phyloP scores from a whole-genome alignment of 2,888 invertebrate genomes.

The Nipponacmea schrenckii region DNA sequence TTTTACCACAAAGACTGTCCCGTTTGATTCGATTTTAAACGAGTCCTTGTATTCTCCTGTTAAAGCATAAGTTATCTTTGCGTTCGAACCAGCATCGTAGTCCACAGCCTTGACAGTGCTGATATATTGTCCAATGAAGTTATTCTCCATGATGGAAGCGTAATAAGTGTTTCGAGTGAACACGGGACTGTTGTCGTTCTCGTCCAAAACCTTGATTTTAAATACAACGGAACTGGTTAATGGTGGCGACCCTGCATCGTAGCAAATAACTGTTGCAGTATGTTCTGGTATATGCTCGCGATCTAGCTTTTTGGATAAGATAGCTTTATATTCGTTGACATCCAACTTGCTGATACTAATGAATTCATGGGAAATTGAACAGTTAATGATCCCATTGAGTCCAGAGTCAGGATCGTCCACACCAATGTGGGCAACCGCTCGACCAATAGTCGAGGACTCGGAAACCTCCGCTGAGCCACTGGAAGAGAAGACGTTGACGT shows the following conservation, averaged over 20 bases:
- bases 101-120: constrained; percentile 87
- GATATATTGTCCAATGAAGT: constrained; percentile 70
- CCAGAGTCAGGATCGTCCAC: constrained; percentile 87
- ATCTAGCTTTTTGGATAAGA: constrained; percentile 69
- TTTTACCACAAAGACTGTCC: constrained; percentile 38
- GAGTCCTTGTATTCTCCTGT: constrained; percentile 80
- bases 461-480: constrained; percentile 71
- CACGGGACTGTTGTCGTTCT: constrained; percentile 91
- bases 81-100: constrained; percentile 89
- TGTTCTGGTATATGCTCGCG: constrained; percentile 49
- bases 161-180: constrained; percentile 72
- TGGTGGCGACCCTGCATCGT: constrained; percentile 71
- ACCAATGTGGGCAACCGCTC: constrained; percentile 79
- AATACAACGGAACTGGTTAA: constrained; percentile 43
- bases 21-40: constrained; percentile 84
- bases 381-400: constrained; percentile 81
- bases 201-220: constrained; percentile 76
- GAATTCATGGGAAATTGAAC: constrained; percentile 34
- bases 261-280: constrained; percentile 69
- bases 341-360: constrained; percentile 51
- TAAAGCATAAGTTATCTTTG: constrained; percentile 90
- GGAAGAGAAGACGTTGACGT: constrained; percentile 41
- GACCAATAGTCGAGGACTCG: constrained; percentile 85
- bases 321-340: constrained; percentile 57
- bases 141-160: constrained; percentile 46